A percentile compares a stretch with the other conserved stretches of the same genome.
These are phyloP conservation scores for Rhabditophanes sp. DNA, from an alignment of 2,888 invertebrate genomes.

Conservation along the genomic window DNA sequence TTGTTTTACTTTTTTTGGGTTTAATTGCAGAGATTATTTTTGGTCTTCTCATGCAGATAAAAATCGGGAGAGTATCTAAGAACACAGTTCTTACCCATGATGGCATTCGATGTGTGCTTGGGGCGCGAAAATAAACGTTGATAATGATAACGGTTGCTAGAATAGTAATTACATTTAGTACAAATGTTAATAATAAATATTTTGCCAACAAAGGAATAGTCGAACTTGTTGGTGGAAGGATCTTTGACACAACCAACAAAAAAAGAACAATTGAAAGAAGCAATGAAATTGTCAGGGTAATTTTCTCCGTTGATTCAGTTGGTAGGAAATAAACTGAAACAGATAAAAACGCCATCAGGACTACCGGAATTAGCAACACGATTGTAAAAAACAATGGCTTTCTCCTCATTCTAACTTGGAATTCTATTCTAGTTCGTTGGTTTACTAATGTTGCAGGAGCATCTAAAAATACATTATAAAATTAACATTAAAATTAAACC, in stretches of 20 bases:
- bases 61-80: slow-evolving; percentile 51
- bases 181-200: slow-evolving; percentile 93
- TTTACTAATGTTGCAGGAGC: slow-evolving; percentile 45
- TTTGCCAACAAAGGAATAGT: slow-evolving; percentile 94
- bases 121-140: slow-evolving; percentile 43
- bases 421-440: slow-evolving; percentile 21
- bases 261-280: slow-evolving; percentile 97
- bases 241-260: slow-evolving; percentile 88
- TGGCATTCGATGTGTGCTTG: slow-evolving; percentile 96
- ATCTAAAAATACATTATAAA: too few relatives aligned
- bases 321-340: slow-evolving; percentile 77
- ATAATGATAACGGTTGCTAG: slow-evolving; percentile 65
- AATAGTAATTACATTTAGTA: slow-evolving; percentile 98
- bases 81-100: slow-evolving; percentile 87
- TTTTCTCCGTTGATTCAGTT: too few relatives aligned
- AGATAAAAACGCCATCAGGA: slow-evolving; percentile 90
- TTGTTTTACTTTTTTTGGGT: slow-evolving; percentile 26
- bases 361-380: slow-evolving; percentile 91
- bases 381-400: slow-evolving; percentile 97
- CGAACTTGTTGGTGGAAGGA: slow-evolving; percentile 89
- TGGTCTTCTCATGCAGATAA: slow-evolving; percentile 88
- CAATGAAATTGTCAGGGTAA: slow-evolving; percentile 67
- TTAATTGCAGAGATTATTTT: too few relatives aligned
- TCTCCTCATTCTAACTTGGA: slow-evolving; percentile 47
- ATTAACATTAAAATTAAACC: too few relatives aligned